These are phyloP conservation scores for Misgurnus mizolepis DNA, from an alignment of 2,113 vertebrate species.

Conservation along the genomic window DNA sequence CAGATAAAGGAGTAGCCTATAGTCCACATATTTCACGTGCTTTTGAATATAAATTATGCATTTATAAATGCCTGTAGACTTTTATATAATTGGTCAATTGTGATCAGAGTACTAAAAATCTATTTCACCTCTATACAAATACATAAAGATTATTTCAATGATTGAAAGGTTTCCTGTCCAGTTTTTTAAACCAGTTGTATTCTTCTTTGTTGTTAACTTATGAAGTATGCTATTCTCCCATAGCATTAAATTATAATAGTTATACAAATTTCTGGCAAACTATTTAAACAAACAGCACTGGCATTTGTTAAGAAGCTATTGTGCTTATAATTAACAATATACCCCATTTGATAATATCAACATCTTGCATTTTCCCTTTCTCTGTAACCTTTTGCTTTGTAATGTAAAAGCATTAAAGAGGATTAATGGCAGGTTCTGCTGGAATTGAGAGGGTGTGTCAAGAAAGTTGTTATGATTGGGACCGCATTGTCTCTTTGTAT, in stretches of 20 bases:
- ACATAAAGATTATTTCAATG: conserved; percentile 38
- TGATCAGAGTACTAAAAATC: conserved; percentile 38
- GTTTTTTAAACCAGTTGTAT: neutral
- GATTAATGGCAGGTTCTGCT: neutral
- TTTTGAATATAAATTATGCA: conserved; percentile 65
- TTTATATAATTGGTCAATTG: conserved; percentile 33
- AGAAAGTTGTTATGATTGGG: conserved; percentile 4
- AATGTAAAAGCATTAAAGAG: neutral
- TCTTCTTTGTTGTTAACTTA: too few relatives aligned
- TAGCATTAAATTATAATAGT: neutral
- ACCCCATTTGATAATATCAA: neutral
- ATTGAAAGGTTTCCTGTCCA: conserved; percentile 19
- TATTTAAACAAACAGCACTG: too few relatives aligned
- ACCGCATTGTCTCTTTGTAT: neutral
- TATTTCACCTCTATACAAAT: conserved; percentile 30
- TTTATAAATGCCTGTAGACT: conserved; percentile 63
- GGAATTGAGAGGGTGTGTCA: conserved; percentile 2
- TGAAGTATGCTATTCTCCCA: neutral
- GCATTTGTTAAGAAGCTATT: too few relatives aligned
- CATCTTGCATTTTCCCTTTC: neutral
- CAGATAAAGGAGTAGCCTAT: conserved; percentile 31
- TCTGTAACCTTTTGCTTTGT: neutral
- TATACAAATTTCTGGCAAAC: too few relatives aligned
- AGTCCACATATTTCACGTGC: conserved; percentile 62
- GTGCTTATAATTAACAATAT: too few relatives aligned